Conservation (phyloP, 2,888 invertebrate species). For the Leptothorax acervorum region DNA sequence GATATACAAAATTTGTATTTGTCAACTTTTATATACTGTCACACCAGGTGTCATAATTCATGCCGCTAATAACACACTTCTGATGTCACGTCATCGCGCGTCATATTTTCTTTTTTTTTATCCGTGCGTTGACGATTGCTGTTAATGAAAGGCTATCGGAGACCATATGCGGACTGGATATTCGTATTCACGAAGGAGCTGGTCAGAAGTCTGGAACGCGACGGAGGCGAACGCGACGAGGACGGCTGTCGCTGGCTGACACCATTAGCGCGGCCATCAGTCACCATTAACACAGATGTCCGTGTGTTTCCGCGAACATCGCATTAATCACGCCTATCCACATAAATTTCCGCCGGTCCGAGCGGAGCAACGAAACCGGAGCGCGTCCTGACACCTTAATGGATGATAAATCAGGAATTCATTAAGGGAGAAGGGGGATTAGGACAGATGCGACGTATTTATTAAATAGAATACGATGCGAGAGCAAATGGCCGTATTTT, state of each 20-base stretch:
- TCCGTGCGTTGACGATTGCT: not conserved
- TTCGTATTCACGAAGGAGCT: constrained; percentile 62
- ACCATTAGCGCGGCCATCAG: constrained; percentile 81
- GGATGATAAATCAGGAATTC: constrained; percentile 79
- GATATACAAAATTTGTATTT: constrained; percentile 27
- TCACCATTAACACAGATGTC: constrained; percentile 84
- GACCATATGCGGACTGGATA: constrained; percentile 41
- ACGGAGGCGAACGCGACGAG: constrained; percentile 73
- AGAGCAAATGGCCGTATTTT: constrained; percentile 71
- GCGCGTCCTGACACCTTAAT: constrained; percentile 77
- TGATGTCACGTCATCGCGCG: not conserved
- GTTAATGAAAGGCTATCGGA: constrained; percentile 7
- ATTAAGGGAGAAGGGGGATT: constrained; percentile 69
- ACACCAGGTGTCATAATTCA: not conserved
- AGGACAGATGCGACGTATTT: constrained; percentile 74
- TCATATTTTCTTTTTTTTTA: not conserved
- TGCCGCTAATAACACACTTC: not conserved
- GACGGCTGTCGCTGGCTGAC: constrained; percentile 78
- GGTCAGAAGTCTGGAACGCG: constrained; percentile 66
- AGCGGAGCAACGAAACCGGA: constrained; percentile 75
- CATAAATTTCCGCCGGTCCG: constrained; percentile 79
- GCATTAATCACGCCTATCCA: constrained; percentile 82
- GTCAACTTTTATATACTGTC: not conserved
- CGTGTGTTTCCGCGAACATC: constrained; percentile 80
- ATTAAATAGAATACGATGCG: constrained; percentile 75